A percentile compares a stretch with the other conserved stretches of the same genome.
Evolutionary conservation across 1,140 invertebrate species (phyloP).

Genomic region (Dreissena rostriformis): DNA sequence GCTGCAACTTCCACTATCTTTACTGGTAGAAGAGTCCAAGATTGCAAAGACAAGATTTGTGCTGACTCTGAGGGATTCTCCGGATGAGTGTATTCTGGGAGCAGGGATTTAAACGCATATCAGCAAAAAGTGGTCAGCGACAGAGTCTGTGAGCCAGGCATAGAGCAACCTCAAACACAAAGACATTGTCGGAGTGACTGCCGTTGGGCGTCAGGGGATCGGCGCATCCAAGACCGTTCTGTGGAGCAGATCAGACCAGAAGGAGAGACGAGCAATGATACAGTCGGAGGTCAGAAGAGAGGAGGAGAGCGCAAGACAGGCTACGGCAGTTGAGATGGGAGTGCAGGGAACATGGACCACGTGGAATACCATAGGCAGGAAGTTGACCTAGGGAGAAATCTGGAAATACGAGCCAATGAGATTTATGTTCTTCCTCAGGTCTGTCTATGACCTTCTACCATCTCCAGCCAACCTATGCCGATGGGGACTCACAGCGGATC

Average conservation of each 20-base stretch:
- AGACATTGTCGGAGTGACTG: slow-evolving; percentile 29
- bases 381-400: slow-evolving; percentile 38
- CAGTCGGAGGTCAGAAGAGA: not conserved
- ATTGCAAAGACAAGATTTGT: slow-evolving; percentile 19
- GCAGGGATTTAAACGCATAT: slow-evolving; percentile 15
- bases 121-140: not conserved
- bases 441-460: slow-evolving; percentile 17
- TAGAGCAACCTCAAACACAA: not conserved
- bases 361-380: slow-evolving; percentile 36
- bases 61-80: slow-evolving; percentile 30
- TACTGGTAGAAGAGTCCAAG: slow-evolving; percentile 34
- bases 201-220: slow-evolving; percentile 26
- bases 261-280: slow-evolving; percentile 17
- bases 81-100: slow-evolving; percentile 8
- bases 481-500: slow-evolving; percentile 20
- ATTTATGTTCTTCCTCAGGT: slow-evolving; percentile 16
- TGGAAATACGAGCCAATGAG: slow-evolving; percentile 34
- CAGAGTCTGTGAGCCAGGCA: slow-evolving; percentile 2
- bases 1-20: not conserved
- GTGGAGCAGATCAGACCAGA: slow-evolving; percentile 27
- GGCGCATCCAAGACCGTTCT: not conserved
- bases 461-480: slow-evolving; percentile 16
- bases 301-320: slow-evolving; percentile 13
- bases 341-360: slow-evolving; percentile 11
- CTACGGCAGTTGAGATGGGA: slow-evolving; percentile 28